A percentile compares a stretch with the other conserved stretches of the same genome.
Conservation (phyloP, 1,140 invertebrate genomes). For the Halesus radiatus region DNA sequence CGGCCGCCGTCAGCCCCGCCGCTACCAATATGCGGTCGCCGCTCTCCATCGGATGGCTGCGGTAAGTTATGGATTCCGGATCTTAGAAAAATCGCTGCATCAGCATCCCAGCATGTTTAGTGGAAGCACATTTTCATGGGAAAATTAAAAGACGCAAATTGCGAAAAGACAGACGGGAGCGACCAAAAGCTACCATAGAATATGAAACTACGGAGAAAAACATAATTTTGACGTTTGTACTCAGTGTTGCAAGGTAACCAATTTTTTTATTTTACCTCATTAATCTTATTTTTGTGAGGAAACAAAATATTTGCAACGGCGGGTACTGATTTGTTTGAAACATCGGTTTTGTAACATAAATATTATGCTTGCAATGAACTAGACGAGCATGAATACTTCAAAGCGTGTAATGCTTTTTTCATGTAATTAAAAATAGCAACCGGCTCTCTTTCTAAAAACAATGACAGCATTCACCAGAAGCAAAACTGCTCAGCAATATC, state of each 20-base stretch:
- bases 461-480: too few species aligned
- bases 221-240: constrained; percentile 28
- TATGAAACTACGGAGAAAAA: not conserved
- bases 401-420: too few species aligned
- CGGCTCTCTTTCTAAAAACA: too few species aligned
- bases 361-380: too few species aligned
- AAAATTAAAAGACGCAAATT: constrained; percentile 1
- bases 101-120: not conserved
- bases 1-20: constrained; percentile 80
- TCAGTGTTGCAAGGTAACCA: constrained; percentile 7
- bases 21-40: constrained; percentile 77
- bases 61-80: not conserved
- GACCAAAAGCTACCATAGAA: not conserved
- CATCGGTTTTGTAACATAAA: too few species aligned
- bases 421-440: too few species aligned
- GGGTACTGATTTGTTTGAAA: too few species aligned
- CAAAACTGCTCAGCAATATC: too few species aligned
- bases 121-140: not conserved
- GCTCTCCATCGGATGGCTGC: constrained; percentile 71
- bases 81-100: not conserved
- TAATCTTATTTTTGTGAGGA: too few species aligned
- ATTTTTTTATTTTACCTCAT: too few species aligned
- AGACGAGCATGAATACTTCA: too few species aligned
- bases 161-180: not conserved
- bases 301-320: too few species aligned